Conservation (phyloP, 2,113 vertebrate species). For the Eudyptes chrysolophus region DNA sequence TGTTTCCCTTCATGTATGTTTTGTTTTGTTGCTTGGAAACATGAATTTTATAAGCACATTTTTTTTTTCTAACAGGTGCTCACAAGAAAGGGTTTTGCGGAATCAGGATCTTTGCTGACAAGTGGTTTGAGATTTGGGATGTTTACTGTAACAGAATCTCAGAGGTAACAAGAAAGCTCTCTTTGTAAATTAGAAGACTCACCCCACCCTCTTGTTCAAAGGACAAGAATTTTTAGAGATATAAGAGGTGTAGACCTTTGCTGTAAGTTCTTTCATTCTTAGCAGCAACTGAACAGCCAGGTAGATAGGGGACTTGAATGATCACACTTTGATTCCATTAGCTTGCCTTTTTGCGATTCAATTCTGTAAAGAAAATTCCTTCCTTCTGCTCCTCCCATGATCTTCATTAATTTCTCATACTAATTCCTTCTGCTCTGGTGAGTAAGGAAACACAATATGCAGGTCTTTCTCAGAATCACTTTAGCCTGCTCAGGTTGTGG, state of each 20-base stretch:
- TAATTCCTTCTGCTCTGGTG: background rate
- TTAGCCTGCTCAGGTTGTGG: background rate
- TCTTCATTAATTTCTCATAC: background rate
- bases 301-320: background rate
- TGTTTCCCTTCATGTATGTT: background rate
- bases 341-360: background rate
- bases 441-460: background rate
- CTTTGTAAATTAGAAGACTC: background rate
- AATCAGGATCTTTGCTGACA: background rate
- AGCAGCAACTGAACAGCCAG: background rate
- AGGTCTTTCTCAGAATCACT: background rate
- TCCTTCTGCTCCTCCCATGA: background rate
- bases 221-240: background rate
- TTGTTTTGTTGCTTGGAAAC: constrained; percentile 25
- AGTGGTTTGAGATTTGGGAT: background rate
- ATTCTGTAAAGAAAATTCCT: background rate
- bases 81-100: background rate
- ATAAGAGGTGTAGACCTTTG: background rate
- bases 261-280: background rate
- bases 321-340: background rate
- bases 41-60: background rate
- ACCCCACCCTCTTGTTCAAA: background rate
- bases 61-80: background rate
- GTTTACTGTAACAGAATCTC: background rate
- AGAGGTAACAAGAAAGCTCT: background rate